Conservation (phyloP, 2,113 vertebrate genomes). For the Pardalotus punctatus region DNA sequence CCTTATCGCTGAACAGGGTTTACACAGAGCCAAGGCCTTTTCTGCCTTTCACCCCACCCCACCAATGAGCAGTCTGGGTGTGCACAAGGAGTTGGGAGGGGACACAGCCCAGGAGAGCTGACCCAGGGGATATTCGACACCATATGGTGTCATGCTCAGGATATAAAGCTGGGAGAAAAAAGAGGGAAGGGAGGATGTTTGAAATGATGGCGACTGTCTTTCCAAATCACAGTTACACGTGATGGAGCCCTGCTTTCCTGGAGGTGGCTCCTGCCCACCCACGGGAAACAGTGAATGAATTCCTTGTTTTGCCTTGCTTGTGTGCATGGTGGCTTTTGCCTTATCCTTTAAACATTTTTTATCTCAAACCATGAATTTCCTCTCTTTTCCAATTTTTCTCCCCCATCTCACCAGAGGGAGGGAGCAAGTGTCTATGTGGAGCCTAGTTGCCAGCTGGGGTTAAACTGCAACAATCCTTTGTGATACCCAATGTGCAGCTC, state of each 20-base stretch:
- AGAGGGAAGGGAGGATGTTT: background rate
- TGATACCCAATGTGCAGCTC: background rate
- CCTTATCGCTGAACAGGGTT: background rate
- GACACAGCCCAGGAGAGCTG: background rate
- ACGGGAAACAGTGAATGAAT: background rate
- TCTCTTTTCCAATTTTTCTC: background rate
- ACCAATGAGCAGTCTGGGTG: background rate
- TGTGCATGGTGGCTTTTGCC: background rate
- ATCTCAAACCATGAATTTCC: background rate
- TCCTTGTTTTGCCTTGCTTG: background rate
- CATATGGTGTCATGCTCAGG: background rate
- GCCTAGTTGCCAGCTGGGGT: background rate
- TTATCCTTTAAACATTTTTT: background rate
- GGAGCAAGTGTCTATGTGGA: background rate
- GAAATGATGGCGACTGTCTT: background rate
- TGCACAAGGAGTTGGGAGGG: background rate
- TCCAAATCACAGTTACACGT: background rate
- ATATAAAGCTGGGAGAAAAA: background rate
- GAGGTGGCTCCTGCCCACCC: background rate
- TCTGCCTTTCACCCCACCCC: background rate
- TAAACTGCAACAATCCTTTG: background rate
- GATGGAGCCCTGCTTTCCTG: background rate
- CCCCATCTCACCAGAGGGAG: too few relatives aligned
- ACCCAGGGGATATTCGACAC: background rate
- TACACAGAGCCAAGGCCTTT: background rate